These are phyloP conservation scores for Litoditis marina DNA, from an alignment of 2,888 invertebrate genomes.

Conservation along the genomic window DNA sequence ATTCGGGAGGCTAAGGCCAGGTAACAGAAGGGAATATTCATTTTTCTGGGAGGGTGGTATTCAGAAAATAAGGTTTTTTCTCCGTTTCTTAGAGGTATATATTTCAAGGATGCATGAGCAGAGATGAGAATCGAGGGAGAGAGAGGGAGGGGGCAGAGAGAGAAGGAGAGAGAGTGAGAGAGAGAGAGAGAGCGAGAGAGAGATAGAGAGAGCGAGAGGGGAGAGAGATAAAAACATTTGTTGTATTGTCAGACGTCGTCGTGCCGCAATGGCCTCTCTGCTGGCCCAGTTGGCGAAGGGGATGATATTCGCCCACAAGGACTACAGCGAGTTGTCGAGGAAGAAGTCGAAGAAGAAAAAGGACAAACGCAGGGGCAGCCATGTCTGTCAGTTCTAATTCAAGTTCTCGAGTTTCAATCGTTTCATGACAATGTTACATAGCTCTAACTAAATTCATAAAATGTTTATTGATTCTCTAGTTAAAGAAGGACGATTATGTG, in stretches of 20 bases:
- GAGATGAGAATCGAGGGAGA: no score
- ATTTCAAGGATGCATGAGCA: neutral
- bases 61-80: neutral
- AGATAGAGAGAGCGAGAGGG: no score
- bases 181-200: no score
- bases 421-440: no score
- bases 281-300: conserved; percentile 58
- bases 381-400: conserved; percentile 56
- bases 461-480: no score
- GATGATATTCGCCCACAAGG: conserved; percentile 60
- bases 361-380: conserved; percentile 47
- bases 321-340: conserved; percentile 53
- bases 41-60: neutral
- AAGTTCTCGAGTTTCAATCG: no score
- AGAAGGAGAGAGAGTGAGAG: neutral
- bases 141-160: no score
- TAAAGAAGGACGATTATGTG: no score
- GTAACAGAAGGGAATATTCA: conserved; percentile 13
- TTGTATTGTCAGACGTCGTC: conserved; percentile 47
- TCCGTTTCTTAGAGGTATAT: no score
- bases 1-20: conserved; percentile 59
- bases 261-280: conserved; percentile 59
- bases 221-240: no score
- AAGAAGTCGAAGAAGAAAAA: conserved; percentile 53
- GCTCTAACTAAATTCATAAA: no score